phyloP scores from a whole-genome alignment of 1,140 invertebrate species.

The Orussus abietinus region DNA sequence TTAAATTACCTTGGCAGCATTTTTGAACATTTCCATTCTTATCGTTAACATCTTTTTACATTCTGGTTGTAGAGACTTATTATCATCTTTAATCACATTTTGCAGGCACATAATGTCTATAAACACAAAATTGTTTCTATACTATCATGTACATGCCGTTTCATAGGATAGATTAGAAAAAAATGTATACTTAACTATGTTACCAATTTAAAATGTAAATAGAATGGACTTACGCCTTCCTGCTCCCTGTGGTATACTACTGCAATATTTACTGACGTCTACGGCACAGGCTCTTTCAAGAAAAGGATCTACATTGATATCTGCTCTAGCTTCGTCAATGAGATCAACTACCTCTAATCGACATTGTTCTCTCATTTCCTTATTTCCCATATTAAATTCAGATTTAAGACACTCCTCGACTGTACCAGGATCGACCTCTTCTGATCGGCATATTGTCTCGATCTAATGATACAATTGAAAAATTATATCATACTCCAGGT shows the following conservation, averaged over 20 bases:
- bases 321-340: slow-evolving; percentile 74
- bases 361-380: slow-evolving; percentile 70
- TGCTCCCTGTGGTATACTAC: slow-evolving; percentile 76
- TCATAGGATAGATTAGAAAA: slow-evolving; percentile 10
- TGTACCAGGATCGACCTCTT: slow-evolving; percentile 49
- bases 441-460: slow-evolving; percentile 47
- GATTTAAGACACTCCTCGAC: slow-evolving; percentile 86
- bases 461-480: no score
- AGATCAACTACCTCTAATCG: slow-evolving; percentile 75
- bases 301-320: slow-evolving; percentile 80
- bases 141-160: no score
- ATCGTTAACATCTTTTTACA: slow-evolving; percentile 75
- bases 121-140: no score
- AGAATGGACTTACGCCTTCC: slow-evolving; percentile 68
- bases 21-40: slow-evolving; percentile 85
- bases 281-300: slow-evolving; percentile 73
- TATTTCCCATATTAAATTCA: slow-evolving; percentile 65
- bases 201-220: neutral
- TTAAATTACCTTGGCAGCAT: slow-evolving; percentile 69
- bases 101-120: slow-evolving; percentile 80
- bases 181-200: slow-evolving; percentile 12
- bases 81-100: slow-evolving; percentile 63
- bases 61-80: slow-evolving; percentile 66
- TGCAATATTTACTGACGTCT: slow-evolving; percentile 81
- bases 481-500: no score